Evolutionary conservation across 2,113 vertebrate genomes (phyloP).

Genomic region (Isichthys henryi): DNA sequence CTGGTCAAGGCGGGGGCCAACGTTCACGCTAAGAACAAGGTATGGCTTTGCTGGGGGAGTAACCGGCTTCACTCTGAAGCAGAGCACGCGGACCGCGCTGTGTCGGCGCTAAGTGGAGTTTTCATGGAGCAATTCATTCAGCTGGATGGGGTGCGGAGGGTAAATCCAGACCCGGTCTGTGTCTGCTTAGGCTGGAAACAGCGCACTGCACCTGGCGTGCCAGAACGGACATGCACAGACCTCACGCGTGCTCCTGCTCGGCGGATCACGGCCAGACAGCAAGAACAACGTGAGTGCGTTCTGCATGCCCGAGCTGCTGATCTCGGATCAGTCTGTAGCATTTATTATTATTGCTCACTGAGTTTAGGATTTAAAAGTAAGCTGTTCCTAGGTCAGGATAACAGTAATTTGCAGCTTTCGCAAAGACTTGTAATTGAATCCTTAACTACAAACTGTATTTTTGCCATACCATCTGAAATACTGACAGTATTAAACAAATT

Average conservation of each 20-base stretch:
- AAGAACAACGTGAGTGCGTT: slow-evolving; percentile 76
- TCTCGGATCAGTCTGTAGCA: background rate
- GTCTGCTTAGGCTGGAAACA: slow-evolving; percentile 81
- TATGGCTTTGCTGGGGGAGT: slow-evolving; percentile 43
- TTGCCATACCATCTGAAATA: background rate
- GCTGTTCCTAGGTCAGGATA: background rate
- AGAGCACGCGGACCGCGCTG: background rate
- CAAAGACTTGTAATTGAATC: background rate
- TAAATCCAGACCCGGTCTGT: slow-evolving; percentile 13
- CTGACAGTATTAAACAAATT: background rate
- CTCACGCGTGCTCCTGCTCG: slow-evolving; percentile 77
- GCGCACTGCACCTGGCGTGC: slow-evolving; percentile 87
- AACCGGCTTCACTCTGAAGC: background rate
- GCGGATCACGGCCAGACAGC: slow-evolving; percentile 81
- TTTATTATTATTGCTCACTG: background rate
- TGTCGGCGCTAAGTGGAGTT: background rate
- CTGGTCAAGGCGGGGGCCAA: slow-evolving; percentile 93
- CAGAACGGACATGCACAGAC: slow-evolving; percentile 93
- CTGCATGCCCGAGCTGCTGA: slow-evolving; percentile 15
- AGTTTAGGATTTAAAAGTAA: background rate
- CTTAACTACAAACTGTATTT: background rate
- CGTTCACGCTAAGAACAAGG: slow-evolving; percentile 91
- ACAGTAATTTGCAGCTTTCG: background rate
- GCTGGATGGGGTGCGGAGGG: background rate
- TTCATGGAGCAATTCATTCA: background rate